phyloP scores from a whole-genome alignment of 2,888 invertebrate species.

The Carabus problematicus region DNA sequence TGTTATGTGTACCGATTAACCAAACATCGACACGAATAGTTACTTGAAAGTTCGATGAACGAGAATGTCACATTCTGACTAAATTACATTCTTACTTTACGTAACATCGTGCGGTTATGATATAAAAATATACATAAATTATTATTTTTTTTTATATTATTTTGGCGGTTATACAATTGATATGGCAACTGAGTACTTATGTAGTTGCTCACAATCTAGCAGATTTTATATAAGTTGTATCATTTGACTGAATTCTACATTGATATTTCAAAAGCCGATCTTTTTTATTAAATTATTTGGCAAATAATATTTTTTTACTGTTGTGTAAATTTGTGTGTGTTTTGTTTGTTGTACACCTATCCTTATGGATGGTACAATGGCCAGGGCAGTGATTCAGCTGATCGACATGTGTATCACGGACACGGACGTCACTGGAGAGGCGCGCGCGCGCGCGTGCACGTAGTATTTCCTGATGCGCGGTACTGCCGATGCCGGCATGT shows the following conservation, averaged over 20 bases:
- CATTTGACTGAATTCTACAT: too few relatives aligned
- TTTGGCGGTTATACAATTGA: not conserved
- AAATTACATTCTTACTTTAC: conserved; percentile 28
- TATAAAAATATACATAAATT: conserved; percentile 27
- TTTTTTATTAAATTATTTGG: too few relatives aligned
- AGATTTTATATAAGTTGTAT: too few relatives aligned
- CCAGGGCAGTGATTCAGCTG: not conserved
- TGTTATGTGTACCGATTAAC: not conserved
- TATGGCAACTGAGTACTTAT: not conserved
- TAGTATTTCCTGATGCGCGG: conserved; percentile 4
- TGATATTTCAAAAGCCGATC: too few relatives aligned
- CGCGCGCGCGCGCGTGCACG: not conserved
- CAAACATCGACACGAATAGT: not conserved
- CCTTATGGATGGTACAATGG: not conserved
- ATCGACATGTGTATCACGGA: conserved; percentile 1
- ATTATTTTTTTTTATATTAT: conserved; percentile 15
- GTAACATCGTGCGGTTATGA: conserved; percentile 19
- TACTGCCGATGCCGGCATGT: not conserved
- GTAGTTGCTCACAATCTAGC: not conserved
- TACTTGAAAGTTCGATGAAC: conserved; percentile 33
- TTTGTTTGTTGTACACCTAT: too few relatives aligned
- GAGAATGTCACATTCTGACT: conserved; percentile 33
- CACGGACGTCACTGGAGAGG: conserved; percentile 16
- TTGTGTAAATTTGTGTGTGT: not conserved
- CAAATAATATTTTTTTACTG: not conserved